phyloP scores from a whole-genome alignment of 2,797 vertebrate genomes.

The Hozukius guyotensis region DNA sequence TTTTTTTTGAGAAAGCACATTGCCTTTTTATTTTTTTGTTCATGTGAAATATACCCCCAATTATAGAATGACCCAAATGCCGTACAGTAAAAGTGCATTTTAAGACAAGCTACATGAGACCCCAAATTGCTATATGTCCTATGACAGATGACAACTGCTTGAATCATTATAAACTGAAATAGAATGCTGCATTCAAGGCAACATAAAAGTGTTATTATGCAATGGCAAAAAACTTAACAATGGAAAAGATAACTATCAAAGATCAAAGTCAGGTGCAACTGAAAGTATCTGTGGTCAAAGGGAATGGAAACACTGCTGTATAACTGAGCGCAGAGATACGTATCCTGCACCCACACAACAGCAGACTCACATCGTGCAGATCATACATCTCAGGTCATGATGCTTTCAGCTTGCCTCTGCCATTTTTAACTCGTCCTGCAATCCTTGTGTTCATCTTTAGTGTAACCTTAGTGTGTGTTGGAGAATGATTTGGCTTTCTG shows the following conservation, averaged over 20 bases:
- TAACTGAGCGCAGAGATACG: neutral
- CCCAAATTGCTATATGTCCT: too few relatives aligned
- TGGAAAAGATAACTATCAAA: neutral
- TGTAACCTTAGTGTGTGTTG: neutral
- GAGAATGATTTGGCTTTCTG: conserved; percentile 38
- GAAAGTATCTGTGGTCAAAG: conserved; percentile 2
- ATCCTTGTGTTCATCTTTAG: neutral
- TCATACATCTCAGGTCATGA: neutral
- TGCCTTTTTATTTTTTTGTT: too few relatives aligned
- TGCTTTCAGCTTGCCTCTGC: neutral
- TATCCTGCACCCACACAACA: conserved; percentile 14
- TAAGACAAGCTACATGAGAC: neutral
- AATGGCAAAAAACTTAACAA: neutral
- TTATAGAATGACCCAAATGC: too few relatives aligned
- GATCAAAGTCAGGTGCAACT: neutral
- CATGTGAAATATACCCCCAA: too few relatives aligned
- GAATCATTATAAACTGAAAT: neutral
- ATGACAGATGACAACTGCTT: neutral
- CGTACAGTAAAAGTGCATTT: too few relatives aligned
- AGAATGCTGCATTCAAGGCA: neutral
- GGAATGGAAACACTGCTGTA: neutral
- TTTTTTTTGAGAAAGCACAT: too few relatives aligned
- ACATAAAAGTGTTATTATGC: too few relatives aligned
- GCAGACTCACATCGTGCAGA: neutral
- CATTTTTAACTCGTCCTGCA: neutral